These are phyloP conservation scores for Pycnonotus jocosus DNA, from an alignment of 2,113 vertebrate genomes.

Conservation along the genomic window DNA sequence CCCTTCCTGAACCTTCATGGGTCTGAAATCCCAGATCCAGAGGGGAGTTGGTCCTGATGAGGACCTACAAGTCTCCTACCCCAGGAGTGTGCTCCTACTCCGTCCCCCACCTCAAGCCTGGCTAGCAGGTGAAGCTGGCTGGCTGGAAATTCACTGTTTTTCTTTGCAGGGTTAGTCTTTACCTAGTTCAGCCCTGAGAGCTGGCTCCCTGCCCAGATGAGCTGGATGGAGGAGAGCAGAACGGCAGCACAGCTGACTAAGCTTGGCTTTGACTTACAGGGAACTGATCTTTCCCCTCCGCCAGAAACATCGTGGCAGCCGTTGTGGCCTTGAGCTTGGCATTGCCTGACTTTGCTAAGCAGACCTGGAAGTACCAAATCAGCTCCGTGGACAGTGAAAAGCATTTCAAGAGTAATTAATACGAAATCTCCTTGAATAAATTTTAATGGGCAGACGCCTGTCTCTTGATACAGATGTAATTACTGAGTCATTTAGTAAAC, in stretches of 20 bases:
- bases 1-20: background rate
- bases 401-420: background rate
- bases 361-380: background rate
- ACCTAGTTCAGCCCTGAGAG: background rate
- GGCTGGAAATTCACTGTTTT: background rate
- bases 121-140: background rate
- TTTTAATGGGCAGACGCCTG: background rate
- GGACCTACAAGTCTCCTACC: background rate
- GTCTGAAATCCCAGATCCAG: background rate
- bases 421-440: background rate
- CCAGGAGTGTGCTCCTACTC: background rate
- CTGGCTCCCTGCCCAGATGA: background rate
- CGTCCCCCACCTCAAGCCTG: fast-evolving
- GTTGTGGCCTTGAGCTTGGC: background rate
- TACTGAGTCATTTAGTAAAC: background rate
- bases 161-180: background rate
- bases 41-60: background rate
- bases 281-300: background rate
- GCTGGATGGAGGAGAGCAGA: background rate
- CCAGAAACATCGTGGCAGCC: fast-evolving
- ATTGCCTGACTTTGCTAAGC: background rate
- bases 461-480: background rate
- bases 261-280: constrained; percentile 6
- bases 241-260: background rate
- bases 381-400: background rate